These are phyloP conservation scores for Puffinus mauretanicus DNA, from an alignment of 2,113 vertebrate species.

Conservation along the genomic window DNA sequence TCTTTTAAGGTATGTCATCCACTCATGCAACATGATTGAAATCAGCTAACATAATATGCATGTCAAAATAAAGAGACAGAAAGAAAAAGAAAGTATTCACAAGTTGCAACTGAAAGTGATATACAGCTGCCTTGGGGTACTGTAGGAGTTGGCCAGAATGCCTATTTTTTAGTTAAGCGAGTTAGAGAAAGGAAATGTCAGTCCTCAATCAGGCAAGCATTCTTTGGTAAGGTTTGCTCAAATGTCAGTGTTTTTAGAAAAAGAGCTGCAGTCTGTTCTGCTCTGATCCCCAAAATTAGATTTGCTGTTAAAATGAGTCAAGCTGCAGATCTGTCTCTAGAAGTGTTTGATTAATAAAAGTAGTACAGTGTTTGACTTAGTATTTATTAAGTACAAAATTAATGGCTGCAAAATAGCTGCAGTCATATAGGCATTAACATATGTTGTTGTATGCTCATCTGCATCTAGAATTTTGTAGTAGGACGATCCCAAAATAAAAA, in stretches of 20 bases:
- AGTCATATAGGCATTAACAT: constrained; percentile 25
- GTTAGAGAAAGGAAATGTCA: constrained; percentile 79
- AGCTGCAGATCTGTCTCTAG: background rate
- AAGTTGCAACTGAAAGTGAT: constrained; percentile 64
- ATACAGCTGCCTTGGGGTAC: constrained; percentile 65
- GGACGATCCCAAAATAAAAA: constrained; percentile 16
- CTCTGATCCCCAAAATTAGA: constrained; percentile 35
- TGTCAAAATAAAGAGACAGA: constrained; percentile 69
- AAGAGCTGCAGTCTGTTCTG: constrained; percentile 48
- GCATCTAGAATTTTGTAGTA: constrained; percentile 11
- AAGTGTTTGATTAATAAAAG: constrained; percentile 44
- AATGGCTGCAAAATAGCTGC: constrained; percentile 38
- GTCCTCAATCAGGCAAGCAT: constrained; percentile 70
- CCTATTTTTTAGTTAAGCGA: constrained; percentile 68
- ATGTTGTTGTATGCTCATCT: constrained; percentile 37
- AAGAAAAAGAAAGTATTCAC: constrained; percentile 65
- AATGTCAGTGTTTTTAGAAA: constrained; percentile 72
- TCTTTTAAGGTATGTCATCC: constrained; percentile 77
- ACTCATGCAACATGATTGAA: constrained; percentile 68
- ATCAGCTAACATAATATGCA: constrained; percentile 73
- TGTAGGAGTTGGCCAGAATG: constrained; percentile 62
- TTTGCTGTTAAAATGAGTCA: constrained; percentile 39
- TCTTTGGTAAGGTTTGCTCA: constrained; percentile 72
- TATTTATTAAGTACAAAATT: constrained; percentile 58
- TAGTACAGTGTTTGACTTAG: constrained; percentile 15